A percentile compares a stretch with the other conserved stretches of the same genome.
These are phyloP conservation scores for Hypotaenidia philippensis DNA, from an alignment of 2,797 vertebrate species.

Conservation along the genomic window DNA sequence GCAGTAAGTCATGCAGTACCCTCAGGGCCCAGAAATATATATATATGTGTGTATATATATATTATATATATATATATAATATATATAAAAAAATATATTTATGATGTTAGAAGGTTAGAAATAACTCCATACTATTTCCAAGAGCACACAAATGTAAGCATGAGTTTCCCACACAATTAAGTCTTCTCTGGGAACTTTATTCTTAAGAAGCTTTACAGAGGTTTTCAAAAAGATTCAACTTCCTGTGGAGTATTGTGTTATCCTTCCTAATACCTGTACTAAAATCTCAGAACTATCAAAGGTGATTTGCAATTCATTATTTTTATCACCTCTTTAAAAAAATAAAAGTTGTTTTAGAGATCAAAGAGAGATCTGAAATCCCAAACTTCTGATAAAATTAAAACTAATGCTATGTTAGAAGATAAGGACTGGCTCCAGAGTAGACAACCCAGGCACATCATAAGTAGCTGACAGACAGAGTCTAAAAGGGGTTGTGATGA, in stretches of 20 bases:
- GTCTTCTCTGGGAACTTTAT: not conserved
- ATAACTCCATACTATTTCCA: not conserved
- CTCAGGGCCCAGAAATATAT: too few species aligned
- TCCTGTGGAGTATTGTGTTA: slow-evolving; percentile 16
- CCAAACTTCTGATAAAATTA: slow-evolving; percentile 54
- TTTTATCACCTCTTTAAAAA: slow-evolving; percentile 42
- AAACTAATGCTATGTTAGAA: slow-evolving; percentile 13
- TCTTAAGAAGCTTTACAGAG: not conserved
- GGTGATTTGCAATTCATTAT: slow-evolving; percentile 62
- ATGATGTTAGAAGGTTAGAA: not conserved
- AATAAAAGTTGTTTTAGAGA: slow-evolving; percentile 25
- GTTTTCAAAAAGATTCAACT: slow-evolving; percentile 7
- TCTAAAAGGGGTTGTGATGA: slow-evolving; percentile 2
- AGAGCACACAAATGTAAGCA: not conserved
- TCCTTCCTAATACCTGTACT: slow-evolving; percentile 20
- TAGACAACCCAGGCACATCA: not conserved
- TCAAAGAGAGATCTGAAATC: slow-evolving; percentile 60
- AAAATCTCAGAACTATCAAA: slow-evolving; percentile 44
- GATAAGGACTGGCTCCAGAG: not conserved
- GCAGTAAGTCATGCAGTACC: not conserved
- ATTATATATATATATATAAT: too few species aligned
- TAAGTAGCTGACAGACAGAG: not conserved
- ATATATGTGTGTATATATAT: too few species aligned
- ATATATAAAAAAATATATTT: not conserved
- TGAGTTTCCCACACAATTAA: not conserved